Evolutionary conservation across 2,797 vertebrate genomes (phyloP), one percentile per base, ranked within the genome.

Genomic region (Dendrocincla tyrannina): DNA sequence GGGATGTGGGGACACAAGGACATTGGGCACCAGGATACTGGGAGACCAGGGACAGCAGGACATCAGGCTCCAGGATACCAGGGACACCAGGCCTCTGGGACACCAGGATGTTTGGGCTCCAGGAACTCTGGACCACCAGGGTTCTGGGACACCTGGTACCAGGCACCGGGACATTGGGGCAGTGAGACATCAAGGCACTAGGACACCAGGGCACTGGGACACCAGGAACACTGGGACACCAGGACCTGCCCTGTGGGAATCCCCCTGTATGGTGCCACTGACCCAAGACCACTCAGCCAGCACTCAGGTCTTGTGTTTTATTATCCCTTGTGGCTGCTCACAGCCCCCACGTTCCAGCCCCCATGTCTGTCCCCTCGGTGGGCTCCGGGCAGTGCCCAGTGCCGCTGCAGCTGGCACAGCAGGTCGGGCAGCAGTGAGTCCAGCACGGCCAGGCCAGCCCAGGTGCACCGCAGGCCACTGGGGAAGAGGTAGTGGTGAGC

Each of bases 391-490:
- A 44, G 88, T 12, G 47, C 88, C 97, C 98, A 98, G 62, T 53
- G 11, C 17, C 96, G 86, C 81, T 99, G 98, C 55, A 99, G 97
- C 75, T 96, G 98, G 87, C 98, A 91, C 17, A 99, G 97, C 35
- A 99, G 98, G 35, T 90, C 93, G 2, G 98, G 98, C 91, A 99
- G 97, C 56, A 99, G 95, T 58, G 98, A 98, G 97, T 99, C 99
- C 93, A 99, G 95, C 85, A 99, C 93, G 10, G 98, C 98, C 94
- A 99, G 97, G 15, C 99, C 99, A 7, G 98, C 96, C 98, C 98
- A 98, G 23, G 99, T 98, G 97, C 99, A 99, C 32, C 98, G 98
- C 73, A 99, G 97, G n/a, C 99, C 98, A 17, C 99, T 99, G 86
- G 10, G 68, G 23, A 47, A 41, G 87, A 89, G 49, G 18, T 1